Conservation (phyloP, 2,888 invertebrate species). For the Cantharis lateralis region DNA sequence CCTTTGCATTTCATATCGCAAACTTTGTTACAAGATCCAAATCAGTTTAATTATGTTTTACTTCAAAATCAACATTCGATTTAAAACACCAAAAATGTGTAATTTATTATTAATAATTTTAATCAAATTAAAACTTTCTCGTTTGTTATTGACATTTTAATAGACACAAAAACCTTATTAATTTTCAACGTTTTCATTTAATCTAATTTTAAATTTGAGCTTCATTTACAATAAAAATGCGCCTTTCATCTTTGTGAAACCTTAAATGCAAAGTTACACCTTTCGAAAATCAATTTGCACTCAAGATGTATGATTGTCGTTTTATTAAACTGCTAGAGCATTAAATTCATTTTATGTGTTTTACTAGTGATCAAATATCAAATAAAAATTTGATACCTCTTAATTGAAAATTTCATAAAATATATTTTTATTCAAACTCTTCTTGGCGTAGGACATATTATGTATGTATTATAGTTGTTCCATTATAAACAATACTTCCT, state of each 20-base stretch:
- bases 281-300: background rate
- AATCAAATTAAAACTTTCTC: background rate
- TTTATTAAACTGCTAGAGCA: background rate
- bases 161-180: background rate
- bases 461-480: background rate
- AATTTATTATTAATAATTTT: background rate
- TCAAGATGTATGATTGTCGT: background rate
- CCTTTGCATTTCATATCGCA: slow-evolving; percentile 20
- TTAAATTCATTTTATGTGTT: background rate
- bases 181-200: background rate
- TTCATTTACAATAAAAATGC: background rate
- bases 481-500: background rate
- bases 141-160: background rate
- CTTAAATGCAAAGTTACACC: background rate
- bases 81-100: background rate
- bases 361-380: background rate
- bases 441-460: background rate
- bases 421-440: background rate
- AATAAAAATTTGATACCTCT: background rate
- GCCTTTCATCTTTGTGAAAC: background rate
- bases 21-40: slow-evolving; percentile 17
- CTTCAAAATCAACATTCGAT: background rate
- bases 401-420: background rate
- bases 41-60: slow-evolving; percentile 8
- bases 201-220: background rate